Base-by-base conservation (phyloP, 2,797 vertebrate genomes). In the Simalia tracyae region DNA sequence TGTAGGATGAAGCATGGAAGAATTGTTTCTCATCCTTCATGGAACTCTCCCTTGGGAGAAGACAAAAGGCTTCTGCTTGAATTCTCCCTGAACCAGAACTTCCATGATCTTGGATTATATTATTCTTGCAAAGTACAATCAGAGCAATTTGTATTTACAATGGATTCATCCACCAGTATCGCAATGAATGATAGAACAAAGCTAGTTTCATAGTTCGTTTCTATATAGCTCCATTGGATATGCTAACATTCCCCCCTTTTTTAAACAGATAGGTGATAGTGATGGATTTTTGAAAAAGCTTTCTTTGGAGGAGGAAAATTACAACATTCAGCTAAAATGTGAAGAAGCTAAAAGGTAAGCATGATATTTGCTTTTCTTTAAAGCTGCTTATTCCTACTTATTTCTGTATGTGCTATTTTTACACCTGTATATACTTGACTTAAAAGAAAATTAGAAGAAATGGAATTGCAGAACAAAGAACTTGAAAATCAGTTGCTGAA, bases 381-480 rank as follows among this genome's bases (percentile, higher is more conserved):
- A 17, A 87, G 57, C 84, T 81, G 7, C 10, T 31, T 60, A 42
- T 42, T 46, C 24, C 59, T n/a, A 54, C 26, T 36, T 50, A 59
- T 36, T 57, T 17, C 59, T 17, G 54, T 90, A 11, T 81, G 46
- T 88, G 12, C n/a, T 84, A 81, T 66, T 8, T 85, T 31, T 88
- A 66, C 50, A 14, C 12, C 15, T 66, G 10, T 63, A 10, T 66
- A 42, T 89, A 61, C 57, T 89, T 89, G 56, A 68, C 84, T 89
- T 72, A 61, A 93, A 96, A 99, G 98, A 94, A 97, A 97, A 94
- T 96, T 98, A 92, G 98, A 98, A 94, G 94, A 96, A 92, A 90
- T 98, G 96, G 97, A 98, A 94, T 94, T 95, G 93, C 98, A 98
- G 95, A 99, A 99, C 93, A 92, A 97, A 95, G 97, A 98, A 92